Evolutionary conservation across 2,113 vertebrate species (phyloP), one percentile per base, ranked within the genome.

Genomic region (Dryoscopus gambensis): DNA sequence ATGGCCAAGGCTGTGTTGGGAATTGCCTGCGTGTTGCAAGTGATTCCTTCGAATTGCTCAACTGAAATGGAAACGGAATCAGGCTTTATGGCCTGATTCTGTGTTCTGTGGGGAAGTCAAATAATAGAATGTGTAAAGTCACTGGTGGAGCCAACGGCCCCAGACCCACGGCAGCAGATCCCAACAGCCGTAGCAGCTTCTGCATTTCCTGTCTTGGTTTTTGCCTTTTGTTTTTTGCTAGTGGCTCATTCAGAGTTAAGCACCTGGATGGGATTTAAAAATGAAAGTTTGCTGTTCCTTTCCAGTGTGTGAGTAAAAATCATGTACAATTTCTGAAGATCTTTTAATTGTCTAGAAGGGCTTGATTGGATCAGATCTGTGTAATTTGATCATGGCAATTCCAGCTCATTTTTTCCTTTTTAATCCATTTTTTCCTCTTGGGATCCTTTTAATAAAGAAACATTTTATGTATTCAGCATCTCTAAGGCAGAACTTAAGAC

Each of bases 21-120:
- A 70, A 62, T 28, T 20, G 21, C 55, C n/a, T 25, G 31, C 4
- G 0, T 23, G 5, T 8, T 31, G 28, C 10, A 59, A 33, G 52
- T 1, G 78, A 75, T 37, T 44, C 1, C 2, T 67, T 39, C 3
- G 0, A 49, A 13, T 24, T 15, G 1, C 50, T 40, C 0, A 0
- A 7, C 23, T 33, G 47, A 70, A 71, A 31, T 37, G 37, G 73
- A 63, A 67, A 62, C 13, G 40, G 49, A 83, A 21, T 19, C 35
- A 6, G 52, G 6, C 33, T 71, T 83, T 15, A 30, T 10, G 46
- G 67, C 17, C 71, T 14, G 37, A 15, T 13, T 33, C 27, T 22
- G 23, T 47, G 35, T 47, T 75, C 65, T 69, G 6, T 19, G 42
- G 24, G 80, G 42, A 53, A 83, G 71, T 67, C 13, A 9, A 12